Evolutionary conservation across 2,888 invertebrate species (phyloP).

Genomic region (Morpho achilles): DNA sequence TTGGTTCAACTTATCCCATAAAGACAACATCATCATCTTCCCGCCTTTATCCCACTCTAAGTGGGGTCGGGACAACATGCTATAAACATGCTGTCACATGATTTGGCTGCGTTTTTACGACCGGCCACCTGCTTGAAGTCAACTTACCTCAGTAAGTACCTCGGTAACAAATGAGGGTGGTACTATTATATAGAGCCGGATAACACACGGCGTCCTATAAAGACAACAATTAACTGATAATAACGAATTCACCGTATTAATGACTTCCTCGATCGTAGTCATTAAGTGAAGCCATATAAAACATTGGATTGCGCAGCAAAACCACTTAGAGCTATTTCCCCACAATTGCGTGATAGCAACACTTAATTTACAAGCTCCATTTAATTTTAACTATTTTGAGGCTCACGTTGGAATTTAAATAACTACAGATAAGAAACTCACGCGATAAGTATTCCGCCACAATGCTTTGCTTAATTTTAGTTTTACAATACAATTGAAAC

Average conservation of each 20-base stretch:
- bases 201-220: no score
- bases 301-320: conserved; percentile 56
- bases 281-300: conserved; percentile 53
- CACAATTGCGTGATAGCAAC: conserved; percentile 75
- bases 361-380: conserved; percentile 69
- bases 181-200: no score
- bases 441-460: conserved; percentile 58
- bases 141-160: no score
- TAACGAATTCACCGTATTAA: conserved; percentile 19
- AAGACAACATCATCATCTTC: no score
- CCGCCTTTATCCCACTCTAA: no score
- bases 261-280: conserved; percentile 36
- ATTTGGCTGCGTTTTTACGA: no score
- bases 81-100: no score
- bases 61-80: no score
- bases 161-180: no score
- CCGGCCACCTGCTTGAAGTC: no score
- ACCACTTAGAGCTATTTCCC: conserved; percentile 73
- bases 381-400: conserved; percentile 52
- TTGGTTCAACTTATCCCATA: neutral
- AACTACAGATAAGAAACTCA: conserved; percentile 71
- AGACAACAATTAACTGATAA: conserved; percentile 15
- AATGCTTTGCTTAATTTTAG: conserved; percentile 54
- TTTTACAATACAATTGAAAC: conserved; percentile 36
- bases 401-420: conserved; percentile 47